phyloP scores from a whole-genome alignment of 92 coral and sea anemone genomes.

The Nematostella vectensis region DNA sequence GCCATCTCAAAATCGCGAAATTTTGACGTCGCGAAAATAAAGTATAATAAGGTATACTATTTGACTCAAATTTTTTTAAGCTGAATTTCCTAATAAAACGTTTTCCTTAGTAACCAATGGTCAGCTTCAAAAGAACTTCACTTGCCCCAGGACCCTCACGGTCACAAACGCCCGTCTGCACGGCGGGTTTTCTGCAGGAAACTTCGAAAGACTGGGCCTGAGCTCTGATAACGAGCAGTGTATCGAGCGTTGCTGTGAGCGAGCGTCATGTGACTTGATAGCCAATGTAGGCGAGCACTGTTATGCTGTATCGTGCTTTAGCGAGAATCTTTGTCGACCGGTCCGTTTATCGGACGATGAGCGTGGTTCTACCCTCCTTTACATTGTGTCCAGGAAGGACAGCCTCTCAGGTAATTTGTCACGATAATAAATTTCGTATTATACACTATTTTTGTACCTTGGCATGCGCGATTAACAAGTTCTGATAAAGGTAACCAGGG shows the following conservation, averaged over 20 bases:
- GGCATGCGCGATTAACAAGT: neutral
- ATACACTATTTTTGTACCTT: neutral
- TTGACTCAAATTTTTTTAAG: too few relatives aligned
- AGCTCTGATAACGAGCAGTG: slow-evolving; percentile 41
- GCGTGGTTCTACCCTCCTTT: slow-evolving; percentile 26
- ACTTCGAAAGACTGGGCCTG: slow-evolving; percentile 30
- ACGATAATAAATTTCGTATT: slow-evolving; percentile 1
- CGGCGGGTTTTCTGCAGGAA: slow-evolving; percentile 41
- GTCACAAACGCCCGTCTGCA: slow-evolving; percentile 43
- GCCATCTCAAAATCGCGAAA: too few relatives aligned
- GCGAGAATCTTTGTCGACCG: slow-evolving; percentile 31
- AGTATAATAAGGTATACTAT: too few relatives aligned
- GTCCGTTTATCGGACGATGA: slow-evolving; percentile 23
- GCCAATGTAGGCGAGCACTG: slow-evolving; percentile 51
- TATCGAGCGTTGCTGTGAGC: slow-evolving; percentile 54
- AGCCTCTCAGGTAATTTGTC: slow-evolving; percentile 6
- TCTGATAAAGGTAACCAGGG: too few relatives aligned
- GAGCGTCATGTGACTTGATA: slow-evolving; percentile 40
- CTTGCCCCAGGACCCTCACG: slow-evolving; percentile 41
- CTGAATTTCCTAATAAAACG: too few relatives aligned
- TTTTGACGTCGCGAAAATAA: too few relatives aligned
- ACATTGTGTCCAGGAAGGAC: slow-evolving; percentile 35
- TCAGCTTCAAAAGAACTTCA: too few relatives aligned
- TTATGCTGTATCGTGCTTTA: slow-evolving; percentile 37
- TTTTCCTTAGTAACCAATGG: too few relatives aligned